Percentiles rank a stretch among this genome's conserved stretches.
Conservation (phyloP, 2,113 vertebrate species). For the Telmatochromis sp. region DNA sequence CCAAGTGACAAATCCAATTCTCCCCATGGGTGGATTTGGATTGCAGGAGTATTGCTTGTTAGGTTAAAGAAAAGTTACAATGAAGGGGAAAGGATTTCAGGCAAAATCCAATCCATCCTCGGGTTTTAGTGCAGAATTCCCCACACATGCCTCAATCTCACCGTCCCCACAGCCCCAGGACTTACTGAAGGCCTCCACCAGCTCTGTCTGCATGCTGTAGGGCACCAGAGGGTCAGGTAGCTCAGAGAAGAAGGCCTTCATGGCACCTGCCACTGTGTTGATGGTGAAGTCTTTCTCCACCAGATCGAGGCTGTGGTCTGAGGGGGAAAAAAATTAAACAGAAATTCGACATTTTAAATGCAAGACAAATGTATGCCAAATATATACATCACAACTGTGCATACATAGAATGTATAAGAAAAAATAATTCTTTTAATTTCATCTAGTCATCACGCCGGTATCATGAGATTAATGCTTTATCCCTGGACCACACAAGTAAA, state of each 20-base stretch:
- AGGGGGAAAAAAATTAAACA: not conserved
- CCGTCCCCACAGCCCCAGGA: constrained; percentile 2
- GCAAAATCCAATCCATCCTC: constrained; percentile 24
- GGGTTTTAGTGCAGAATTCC: not conserved
- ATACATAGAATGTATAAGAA: not conserved
- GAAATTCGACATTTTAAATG: not conserved
- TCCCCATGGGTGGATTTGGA: constrained; percentile 46
- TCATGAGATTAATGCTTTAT: not conserved
- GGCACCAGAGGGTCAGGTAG: constrained; percentile 90
- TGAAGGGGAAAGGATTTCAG: constrained; percentile 17
- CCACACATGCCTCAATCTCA: not conserved
- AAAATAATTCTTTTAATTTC: not conserved
- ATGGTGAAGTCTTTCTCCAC: constrained; percentile 92
- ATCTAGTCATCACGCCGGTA: not conserved
- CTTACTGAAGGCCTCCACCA: constrained; percentile 95
- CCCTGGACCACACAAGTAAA: not conserved
- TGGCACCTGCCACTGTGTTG: constrained; percentile 89
- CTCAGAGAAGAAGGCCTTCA: constrained; percentile 97
- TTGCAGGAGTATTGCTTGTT: constrained; percentile 46
- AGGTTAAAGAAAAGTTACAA: constrained; percentile 39
- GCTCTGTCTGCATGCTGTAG: constrained; percentile 84
- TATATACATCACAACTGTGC: too few species aligned
- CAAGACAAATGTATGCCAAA: not conserved
- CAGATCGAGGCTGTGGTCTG: constrained; percentile 85
- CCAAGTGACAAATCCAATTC: constrained; percentile 44